Evolutionary conservation across 2,888 invertebrate genomes (phyloP).

Genomic region (Scaptomyza caliginosa): DNA sequence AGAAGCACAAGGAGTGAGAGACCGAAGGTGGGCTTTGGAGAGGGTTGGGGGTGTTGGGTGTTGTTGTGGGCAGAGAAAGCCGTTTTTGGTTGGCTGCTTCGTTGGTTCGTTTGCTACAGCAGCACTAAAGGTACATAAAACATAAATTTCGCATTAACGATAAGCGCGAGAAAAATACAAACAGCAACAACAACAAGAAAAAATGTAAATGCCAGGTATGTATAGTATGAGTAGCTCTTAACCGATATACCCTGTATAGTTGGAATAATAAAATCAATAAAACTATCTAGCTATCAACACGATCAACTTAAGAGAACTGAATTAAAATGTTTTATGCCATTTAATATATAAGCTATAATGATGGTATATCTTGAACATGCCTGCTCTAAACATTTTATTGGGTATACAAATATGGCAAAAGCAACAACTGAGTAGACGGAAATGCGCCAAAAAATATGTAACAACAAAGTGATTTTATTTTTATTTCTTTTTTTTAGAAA

Average conservation of each 20-base stretch:
- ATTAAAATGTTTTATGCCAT: too few relatives aligned
- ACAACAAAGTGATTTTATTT: background rate
- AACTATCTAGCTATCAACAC: too few relatives aligned
- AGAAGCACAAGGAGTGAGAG: background rate
- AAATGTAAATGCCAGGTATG: conserved; percentile 38
- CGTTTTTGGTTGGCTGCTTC: background rate
- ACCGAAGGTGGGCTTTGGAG: background rate
- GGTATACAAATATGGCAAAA: background rate
- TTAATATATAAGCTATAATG: background rate
- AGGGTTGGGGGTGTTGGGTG: too few relatives aligned
- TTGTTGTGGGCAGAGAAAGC: too few relatives aligned
- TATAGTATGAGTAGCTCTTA: background rate
- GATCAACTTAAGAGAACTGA: too few relatives aligned
- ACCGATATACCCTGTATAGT: background rate
- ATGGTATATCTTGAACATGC: background rate
- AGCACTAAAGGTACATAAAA: conserved; percentile 52
- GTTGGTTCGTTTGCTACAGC: conserved; percentile 3
- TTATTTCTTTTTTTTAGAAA: background rate
- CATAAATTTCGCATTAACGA: conserved; percentile 67
- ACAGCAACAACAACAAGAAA: conserved; percentile 59
- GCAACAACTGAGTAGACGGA: background rate
- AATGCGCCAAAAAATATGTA: background rate
- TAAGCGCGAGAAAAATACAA: conserved; percentile 47
- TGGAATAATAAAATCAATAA: background rate
- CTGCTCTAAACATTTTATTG: background rate